Evolutionary conservation across 2,797 vertebrate species (phyloP).

Genomic region (Meriones psammophilus): DNA sequence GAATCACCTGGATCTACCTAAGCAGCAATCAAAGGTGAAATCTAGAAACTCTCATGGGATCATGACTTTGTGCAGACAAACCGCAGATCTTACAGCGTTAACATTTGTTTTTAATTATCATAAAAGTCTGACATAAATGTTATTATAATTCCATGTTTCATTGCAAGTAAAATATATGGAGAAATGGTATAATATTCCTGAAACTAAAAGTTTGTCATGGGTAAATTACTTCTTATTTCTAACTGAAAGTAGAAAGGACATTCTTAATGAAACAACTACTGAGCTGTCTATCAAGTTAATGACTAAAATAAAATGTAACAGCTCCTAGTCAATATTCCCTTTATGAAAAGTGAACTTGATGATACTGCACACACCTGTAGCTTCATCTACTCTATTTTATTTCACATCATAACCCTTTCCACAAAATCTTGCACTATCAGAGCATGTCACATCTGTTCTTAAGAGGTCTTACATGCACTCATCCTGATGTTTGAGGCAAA

Average conservation of each 20-base stretch:
- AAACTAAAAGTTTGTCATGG: background rate
- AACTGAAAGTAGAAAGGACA: background rate
- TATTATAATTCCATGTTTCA: conserved; percentile 7
- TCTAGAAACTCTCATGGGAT: background rate
- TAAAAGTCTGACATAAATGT: conserved; percentile 36
- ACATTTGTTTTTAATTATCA: conserved; percentile 2
- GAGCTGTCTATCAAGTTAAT: background rate
- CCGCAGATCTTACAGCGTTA: background rate
- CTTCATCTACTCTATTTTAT: background rate
- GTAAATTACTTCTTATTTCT: conserved; percentile 4
- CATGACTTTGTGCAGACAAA: background rate
- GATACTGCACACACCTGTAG: background rate
- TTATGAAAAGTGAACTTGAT: conserved; percentile 5
- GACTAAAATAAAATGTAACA: conserved; percentile 2
- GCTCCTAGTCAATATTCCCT: background rate
- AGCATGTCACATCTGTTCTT: background rate
- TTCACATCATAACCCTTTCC: background rate
- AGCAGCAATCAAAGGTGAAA: background rate
- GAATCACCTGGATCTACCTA: background rate
- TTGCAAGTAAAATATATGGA: background rate
- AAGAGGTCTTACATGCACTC: background rate
- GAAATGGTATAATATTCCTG: background rate
- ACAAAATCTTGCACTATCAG: background rate
- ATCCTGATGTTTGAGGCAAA: background rate
- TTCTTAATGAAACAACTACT: background rate